Evolutionary conservation across 1,140 invertebrate genomes (phyloP).

Genomic region (Coenobita brevimanus): DNA sequence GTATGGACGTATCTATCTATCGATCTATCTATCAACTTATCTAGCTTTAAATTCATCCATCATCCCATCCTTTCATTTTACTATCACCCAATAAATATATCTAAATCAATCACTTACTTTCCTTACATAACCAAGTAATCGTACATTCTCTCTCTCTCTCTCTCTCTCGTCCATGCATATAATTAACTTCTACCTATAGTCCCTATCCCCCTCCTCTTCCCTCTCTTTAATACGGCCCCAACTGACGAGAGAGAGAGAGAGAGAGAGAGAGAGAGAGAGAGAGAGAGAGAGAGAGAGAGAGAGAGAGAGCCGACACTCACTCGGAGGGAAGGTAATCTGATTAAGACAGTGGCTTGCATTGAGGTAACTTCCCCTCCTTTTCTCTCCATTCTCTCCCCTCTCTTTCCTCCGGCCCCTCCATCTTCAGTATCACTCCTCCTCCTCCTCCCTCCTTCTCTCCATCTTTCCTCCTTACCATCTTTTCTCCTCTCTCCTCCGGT

Average conservation of each 20-base stretch:
- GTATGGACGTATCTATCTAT: too few species aligned
- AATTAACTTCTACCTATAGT: too few species aligned
- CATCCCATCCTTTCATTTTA: too few species aligned
- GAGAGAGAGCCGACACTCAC: neutral
- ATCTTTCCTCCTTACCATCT: neutral
- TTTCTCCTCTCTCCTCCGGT: neutral
- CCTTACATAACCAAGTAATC: too few species aligned
- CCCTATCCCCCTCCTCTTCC: too few species aligned
- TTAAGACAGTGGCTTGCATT: neutral
- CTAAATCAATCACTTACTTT: too few species aligned
- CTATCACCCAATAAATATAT: too few species aligned
- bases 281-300: neutral
- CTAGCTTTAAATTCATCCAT: too few species aligned
- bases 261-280: neutral
- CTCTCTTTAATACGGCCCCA: too few species aligned
- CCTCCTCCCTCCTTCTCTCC: neutral
- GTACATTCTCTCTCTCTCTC: too few species aligned
- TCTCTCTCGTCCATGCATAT: too few species aligned
- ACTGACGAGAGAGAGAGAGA: neutral
- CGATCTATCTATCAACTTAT: too few species aligned
- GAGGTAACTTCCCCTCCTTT: neutral
- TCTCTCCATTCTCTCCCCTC: neutral
- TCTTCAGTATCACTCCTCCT: neutral
- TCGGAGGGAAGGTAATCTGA: neutral
- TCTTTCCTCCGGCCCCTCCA: neutral